Evolutionary conservation across 2,113 vertebrate genomes (phyloP), one percentile per base, ranked within the genome.

Genomic region (Vireo altiloquus): DNA sequence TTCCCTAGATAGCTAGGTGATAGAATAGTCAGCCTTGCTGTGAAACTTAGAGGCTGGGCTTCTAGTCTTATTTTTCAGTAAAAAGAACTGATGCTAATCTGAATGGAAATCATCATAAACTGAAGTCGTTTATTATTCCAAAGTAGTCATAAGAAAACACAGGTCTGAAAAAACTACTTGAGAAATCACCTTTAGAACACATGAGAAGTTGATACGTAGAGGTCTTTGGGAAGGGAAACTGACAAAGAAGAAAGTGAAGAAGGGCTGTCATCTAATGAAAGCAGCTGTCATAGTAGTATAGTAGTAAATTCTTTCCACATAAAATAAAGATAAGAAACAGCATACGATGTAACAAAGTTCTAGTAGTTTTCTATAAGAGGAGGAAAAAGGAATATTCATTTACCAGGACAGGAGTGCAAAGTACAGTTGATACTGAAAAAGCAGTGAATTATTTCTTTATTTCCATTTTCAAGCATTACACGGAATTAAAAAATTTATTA

Each of bases 171-270:
- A 89, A 90, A 25, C 9, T 44, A 6, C 24, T 56, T 77, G n/a
- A 77, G 49, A 81, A 66, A 56, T 74, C 30, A 49, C 3, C 22
- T 47, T 91, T 78, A 53, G 60, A 70, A 87, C 75, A 50, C 3
- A 20, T 10, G 8, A 74, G 31, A 44, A 61, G 11, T 9, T 81
- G 63, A 70, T 46, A 50, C 0, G 0, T 63, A 46, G 66, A 74
- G 7, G 25, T 46, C 20, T 79, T 92, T 5, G 5, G 42, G 57
- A 92, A 78, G 21, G n/a, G 12, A 82, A 50, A 52, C 61, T 42
- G 42, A 35, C 7, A 70, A 37, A 46, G 30, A 44, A 83, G 10
- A 22, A 35, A 78, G 11, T 22, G 33, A 75, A 63, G 61, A 70
- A 76, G 23, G 16, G 8, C 20, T 90, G 35, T 61, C 30, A 15